Evolutionary conservation across 1,140 invertebrate genomes (phyloP).

Genomic region (Lerema accius): DNA sequence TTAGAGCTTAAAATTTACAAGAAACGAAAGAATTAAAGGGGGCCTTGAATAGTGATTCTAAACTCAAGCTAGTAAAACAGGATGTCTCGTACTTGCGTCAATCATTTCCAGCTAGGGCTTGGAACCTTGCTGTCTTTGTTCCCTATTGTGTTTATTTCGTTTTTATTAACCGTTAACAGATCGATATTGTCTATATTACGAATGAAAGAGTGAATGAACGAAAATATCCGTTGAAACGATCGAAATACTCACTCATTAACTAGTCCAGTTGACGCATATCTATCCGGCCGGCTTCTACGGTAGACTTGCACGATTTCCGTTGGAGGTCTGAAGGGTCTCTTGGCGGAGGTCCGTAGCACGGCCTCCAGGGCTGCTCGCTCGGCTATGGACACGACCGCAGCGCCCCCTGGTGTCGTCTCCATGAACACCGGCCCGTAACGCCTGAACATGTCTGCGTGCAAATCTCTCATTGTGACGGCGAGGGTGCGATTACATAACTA

Average conservation of each 20-base stretch:
- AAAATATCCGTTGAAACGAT: too few relatives aligned
- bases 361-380: conserved; percentile 90
- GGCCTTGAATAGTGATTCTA: too few relatives aligned
- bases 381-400: conserved; percentile 90
- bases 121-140: too few relatives aligned
- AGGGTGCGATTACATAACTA: conserved; percentile 37
- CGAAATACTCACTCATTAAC: conserved; percentile 87
- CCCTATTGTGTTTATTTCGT: too few relatives aligned
- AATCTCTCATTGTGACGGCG: conserved; percentile 71
- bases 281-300: conserved; percentile 87
- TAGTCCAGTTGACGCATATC: conserved; percentile 91
- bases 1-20: too few relatives aligned
- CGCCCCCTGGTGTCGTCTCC: conserved; percentile 90
- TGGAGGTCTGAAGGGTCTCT: conserved; percentile 91
- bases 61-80: too few relatives aligned
- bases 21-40: too few relatives aligned
- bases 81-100: too few relatives aligned
- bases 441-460: conserved; percentile 85
- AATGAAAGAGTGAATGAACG: too few relatives aligned
- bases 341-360: conserved; percentile 87
- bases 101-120: too few relatives aligned
- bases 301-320: conserved; percentile 92
- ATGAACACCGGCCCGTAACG: conserved; percentile 90
- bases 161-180: too few relatives aligned
- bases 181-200: too few relatives aligned